A percentile compares a stretch with the other conserved stretches of the same genome.
These are phyloP conservation scores for Oriolus oriolus DNA, from an alignment of 2,113 vertebrate species.

Conservation along the genomic window DNA sequence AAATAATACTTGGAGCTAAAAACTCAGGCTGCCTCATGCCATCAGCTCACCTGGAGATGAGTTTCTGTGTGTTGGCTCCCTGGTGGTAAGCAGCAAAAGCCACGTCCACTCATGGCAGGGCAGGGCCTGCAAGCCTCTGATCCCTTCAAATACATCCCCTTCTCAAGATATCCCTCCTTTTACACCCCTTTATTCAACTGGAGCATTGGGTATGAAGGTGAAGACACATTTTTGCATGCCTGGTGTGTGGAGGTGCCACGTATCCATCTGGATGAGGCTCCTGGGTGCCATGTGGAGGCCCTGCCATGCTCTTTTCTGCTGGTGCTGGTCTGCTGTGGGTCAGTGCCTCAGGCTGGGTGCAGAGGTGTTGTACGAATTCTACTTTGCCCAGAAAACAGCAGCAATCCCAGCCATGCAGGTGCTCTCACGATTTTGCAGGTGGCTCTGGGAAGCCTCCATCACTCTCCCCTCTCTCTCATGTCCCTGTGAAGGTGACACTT, in stretches of 20 bases:
- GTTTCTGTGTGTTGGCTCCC: neutral
- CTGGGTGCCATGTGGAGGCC: neutral
- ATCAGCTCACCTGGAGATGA: neutral
- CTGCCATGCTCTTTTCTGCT: neutral
- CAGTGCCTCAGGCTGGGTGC: neutral
- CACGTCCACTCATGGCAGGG: neutral
- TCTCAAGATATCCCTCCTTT: neutral
- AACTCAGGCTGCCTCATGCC: neutral
- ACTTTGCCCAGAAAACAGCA: neutral
- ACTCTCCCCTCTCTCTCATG: neutral
- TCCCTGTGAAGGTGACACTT: neutral
- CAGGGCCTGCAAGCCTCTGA: neutral
- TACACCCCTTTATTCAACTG: neutral
- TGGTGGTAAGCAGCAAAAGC: neutral
- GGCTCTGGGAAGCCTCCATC: neutral
- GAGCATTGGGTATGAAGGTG: neutral
- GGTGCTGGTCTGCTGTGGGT: neutral
- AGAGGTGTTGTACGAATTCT: neutral
- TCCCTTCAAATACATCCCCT: neutral
- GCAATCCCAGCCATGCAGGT: neutral
- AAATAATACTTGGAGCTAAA: neutral
- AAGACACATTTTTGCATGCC: neutral
- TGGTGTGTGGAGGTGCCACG: neutral
- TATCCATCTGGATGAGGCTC: neutral
- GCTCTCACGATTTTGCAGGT: neutral